Base-by-base conservation (phyloP, 1,140 invertebrate species). In the Artemia franciscana region DNA sequence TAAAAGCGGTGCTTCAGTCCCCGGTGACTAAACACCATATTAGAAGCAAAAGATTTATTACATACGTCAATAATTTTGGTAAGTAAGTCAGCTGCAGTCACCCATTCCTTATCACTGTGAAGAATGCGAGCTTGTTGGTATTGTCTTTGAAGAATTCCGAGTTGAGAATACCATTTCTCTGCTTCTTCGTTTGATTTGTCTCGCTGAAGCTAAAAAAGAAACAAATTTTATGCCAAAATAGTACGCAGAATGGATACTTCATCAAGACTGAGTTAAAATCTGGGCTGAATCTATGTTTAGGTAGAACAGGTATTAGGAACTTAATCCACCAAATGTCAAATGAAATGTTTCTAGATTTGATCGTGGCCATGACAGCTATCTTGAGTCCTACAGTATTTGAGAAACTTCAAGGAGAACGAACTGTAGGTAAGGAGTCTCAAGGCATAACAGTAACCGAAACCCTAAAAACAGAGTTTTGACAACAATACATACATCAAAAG, bases 181-280 rank as follows among this genome's bases (percentile, higher is more conserved):
- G 86, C 88, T 68, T 93, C 84, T 12, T 75, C 75, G 75, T 95
- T 87, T 64, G 82, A 71, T 3, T 85, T 83, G 65, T 95, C 89
- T 24, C 74, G 70, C 60, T 78, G 70, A 39, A 86, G 74, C 85
- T 90, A 68, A n/a, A 76, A 74, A 58, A 66, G 64, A 66, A 64
- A 59, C 62, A 67, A 12, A 63, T n/a, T n/a, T n/a, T n/a, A n/a
- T n/a, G n/a, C n/a, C n/a, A n/a, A n/a, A n/a, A n/a, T n/a, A 26
- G 12, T 62, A 58, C 12, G 60, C 27, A 57, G 4, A 57, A 5
- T 26, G 61, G 23, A 5, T 26, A 58, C 24, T 21, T 4, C 12
- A 61, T 56, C 23, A 5, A 59, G 61, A 59, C n/a, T 59, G n/a
- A 51, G n/a, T 24, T 5, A 5, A 24, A 62, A 59, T 18, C 5